Base-by-base conservation (phyloP, 2,113 vertebrate genomes). In the Brachirus orientalis region DNA sequence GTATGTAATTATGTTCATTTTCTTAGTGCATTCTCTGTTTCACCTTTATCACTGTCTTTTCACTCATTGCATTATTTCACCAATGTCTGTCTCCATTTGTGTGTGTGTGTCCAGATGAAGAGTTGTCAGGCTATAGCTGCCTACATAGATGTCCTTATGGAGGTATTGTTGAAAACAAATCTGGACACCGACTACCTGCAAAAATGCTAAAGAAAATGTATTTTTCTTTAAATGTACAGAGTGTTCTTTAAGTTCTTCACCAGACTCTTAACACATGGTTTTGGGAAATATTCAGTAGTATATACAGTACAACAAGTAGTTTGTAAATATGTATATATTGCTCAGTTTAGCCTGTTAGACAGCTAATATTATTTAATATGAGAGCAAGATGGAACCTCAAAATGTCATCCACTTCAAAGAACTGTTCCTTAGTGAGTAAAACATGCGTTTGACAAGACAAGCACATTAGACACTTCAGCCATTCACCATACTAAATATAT, bases 91-190 rank as follows among this genome's bases (percentile, higher is more conserved):
- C 16, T 57, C 55, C 56, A 13, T 63, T 16, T 83, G 12, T 58
- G 35, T 66, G 11, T 61, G n/a, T 67, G 10, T 70, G 2, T 82
- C 67, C 82, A 91, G 90, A 88, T 44, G 79, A 86, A 71, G 83
- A 78, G 60, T 58, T 77, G 47, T 87, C 88, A 81, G 76, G 86
- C 48, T 89, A 88, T 90, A 91, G 88, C 87, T 65, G 69, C 66
- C 82, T 86, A 1, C 78, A 2, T 84, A 89, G 90, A 89, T 91
- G 90, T 79, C 88, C 7, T 53, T 91, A 86, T 63, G 90, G 90
- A 91, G 90, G 90, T 91, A 91, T 66, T 83, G 80, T 79, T 61
- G 68, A 65, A 63, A 35, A 69, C 45, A 35, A 63, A 69, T 28
- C 13, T 68, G 19, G n/a, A 3, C 18, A 52, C 41, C 53, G 58